Conservation (phyloP, 2,888 invertebrate genomes). For the Nasonovia ribisnigri region DNA sequence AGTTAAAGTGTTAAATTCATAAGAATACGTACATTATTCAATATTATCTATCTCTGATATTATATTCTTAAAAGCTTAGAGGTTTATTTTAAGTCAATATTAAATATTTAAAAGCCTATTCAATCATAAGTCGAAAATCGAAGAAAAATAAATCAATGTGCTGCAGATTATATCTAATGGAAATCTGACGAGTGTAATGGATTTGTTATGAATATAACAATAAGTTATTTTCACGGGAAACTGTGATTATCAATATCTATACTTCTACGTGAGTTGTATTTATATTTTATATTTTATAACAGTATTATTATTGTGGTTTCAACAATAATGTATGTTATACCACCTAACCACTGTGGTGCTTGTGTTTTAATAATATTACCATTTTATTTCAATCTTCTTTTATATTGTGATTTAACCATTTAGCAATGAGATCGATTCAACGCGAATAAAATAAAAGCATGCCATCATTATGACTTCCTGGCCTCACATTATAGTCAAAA, state of each 20-base stretch:
- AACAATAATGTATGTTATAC: not conserved
- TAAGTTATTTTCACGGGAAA: conserved; percentile 10
- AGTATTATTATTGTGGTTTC: not conserved
- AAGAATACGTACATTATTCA: conserved; percentile 7
- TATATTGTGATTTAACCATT: not conserved
- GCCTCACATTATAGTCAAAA: not conserved
- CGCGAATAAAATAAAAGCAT: not conserved
- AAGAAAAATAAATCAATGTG: conserved; percentile 10
- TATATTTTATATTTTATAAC: not conserved
- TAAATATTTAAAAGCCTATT: conserved; percentile 21
- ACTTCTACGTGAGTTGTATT: not conserved
- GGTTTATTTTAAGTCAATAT: not conserved
- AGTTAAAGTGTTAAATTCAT: not conserved
- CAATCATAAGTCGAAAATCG: conserved; percentile 19
- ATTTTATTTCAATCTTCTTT: not conserved
- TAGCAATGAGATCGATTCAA: not conserved
- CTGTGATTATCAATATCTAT: not conserved
- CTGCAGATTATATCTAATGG: not conserved
- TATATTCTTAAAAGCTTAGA: not conserved
- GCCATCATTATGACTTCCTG: conserved; percentile 46
- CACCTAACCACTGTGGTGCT: not conserved
- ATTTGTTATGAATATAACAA: not conserved
- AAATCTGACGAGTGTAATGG: conserved; percentile 3
- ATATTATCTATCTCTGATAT: not conserved
- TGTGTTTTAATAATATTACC: not conserved